Base-by-base conservation (phyloP, 2,888 invertebrate species). In the Apodemia duryi region DNA sequence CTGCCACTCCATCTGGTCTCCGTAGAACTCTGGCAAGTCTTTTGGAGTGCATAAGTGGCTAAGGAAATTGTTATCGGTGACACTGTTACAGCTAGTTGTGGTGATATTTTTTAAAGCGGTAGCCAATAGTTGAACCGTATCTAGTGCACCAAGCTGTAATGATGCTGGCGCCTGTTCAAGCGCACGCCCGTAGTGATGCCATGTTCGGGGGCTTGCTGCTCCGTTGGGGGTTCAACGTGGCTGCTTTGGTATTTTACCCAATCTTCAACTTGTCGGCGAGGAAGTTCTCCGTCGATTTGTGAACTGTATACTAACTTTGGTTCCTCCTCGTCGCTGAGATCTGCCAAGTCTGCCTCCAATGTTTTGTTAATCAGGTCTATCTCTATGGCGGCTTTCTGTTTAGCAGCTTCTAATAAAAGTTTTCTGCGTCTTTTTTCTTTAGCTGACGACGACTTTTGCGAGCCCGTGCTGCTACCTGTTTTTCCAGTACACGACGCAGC, bases 1-100 rank as follows among this genome's bases (percentile, higher is more conserved):
- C 3, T 65, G 68, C 73, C 74, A 75, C 3, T 76, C 73, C 68
- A 75, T 51, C 0, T 71, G 73, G 62, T 75, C 73, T 6, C 75
- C 73, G 10, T 29, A 70, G 46, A 70, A 73, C 2, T 6, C 6
- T 6, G 71, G 71, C 43, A 72, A 51, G 4, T 74, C 74, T 46
- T 61, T 66, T 2, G 72, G 69, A 6, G 70, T 72, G 52, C 69
- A 64, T 1, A 72, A 51, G 6, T 72, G 68, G 61, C 69, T 71
- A 1, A 72, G 65, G 10, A 54, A 29, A 54, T 21, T 54, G 0
- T 11, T 54, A 10, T 54, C 29, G 7, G 11, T 28, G 21, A 6
- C 35, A 43, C 35, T 61, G 28, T 64, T 65, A 46, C 28, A 13
- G 35, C 21, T 54, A 13, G 60, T 10, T 43, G 69, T 63, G 61